phyloP scores from a whole-genome alignment of 2,113 vertebrate species.

The Chionodraco myersi region DNA sequence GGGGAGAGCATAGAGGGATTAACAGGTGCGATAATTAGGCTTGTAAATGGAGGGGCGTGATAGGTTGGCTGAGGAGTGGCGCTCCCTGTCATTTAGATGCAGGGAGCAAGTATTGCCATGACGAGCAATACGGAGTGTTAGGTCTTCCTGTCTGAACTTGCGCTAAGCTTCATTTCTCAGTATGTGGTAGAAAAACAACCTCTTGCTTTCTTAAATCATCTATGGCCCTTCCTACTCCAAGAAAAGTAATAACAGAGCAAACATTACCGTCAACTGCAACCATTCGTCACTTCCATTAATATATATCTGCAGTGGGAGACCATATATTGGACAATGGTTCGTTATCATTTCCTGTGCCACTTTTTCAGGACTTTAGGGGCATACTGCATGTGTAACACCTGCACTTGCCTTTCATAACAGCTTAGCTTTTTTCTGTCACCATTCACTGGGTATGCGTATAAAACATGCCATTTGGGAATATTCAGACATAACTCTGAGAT shows the following conservation, averaged over 20 bases:
- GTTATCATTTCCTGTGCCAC: background rate
- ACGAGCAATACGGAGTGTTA: too few species aligned
- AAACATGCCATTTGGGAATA: background rate
- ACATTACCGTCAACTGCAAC: slow-evolving; percentile 15
- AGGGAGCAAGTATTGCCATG: too few species aligned
- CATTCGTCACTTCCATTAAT: slow-evolving; percentile 13
- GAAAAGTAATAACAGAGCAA: slow-evolving; percentile 29
- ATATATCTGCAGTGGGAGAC: slow-evolving; percentile 17
- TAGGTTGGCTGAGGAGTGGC: too few species aligned
- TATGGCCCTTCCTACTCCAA: slow-evolving; percentile 19
- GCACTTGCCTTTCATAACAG: background rate
- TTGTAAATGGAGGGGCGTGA: too few species aligned
- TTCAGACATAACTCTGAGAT: background rate
- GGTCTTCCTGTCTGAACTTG: too few species aligned
- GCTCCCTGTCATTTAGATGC: too few species aligned
- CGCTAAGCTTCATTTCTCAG: background rate
- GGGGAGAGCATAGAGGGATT: too few species aligned
- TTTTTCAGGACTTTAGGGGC: slow-evolving; percentile 13
- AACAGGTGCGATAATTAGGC: too few species aligned
- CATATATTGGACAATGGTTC: slow-evolving; percentile 31
- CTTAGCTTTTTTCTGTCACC: background rate
- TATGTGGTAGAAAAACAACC: background rate
- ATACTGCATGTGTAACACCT: slow-evolving; percentile 13
- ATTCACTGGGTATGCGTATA: background rate
- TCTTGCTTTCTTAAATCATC: background rate